These are phyloP conservation scores for Macaca mulatta DNA, from an alignment of 2,113 vertebrate species.

Conservation along the genomic window DNA sequence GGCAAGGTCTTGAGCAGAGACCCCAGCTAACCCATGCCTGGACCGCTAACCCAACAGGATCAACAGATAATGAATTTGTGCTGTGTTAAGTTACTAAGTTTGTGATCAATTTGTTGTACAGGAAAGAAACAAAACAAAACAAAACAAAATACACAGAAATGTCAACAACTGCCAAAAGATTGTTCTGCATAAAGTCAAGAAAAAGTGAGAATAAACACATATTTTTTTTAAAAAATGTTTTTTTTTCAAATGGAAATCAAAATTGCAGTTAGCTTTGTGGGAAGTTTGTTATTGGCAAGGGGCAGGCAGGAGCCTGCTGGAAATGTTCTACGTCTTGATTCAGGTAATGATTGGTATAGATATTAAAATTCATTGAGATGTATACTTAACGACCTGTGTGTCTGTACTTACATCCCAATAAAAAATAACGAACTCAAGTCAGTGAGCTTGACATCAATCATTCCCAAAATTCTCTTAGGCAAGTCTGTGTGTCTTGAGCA, in stretches of 20 bases:
- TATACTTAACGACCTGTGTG: background rate
- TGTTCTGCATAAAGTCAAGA: background rate
- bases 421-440: background rate
- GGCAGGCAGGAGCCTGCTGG: background rate
- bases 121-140: too few species aligned
- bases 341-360: too few species aligned
- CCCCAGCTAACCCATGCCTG: background rate
- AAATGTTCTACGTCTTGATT: background rate
- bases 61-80: background rate
- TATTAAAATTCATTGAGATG: background rate
- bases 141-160: background rate
- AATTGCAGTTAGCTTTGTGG: background rate
- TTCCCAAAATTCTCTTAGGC: background rate
- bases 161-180: background rate
- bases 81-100: background rate
- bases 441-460: background rate
- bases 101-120: background rate
- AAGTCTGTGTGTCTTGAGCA: background rate
- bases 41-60: background rate
- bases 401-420: background rate
- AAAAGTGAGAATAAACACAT: background rate
- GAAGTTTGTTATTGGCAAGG: background rate
- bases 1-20: background rate
- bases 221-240: background rate
- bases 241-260: background rate